phyloP scores from a whole-genome alignment of 2,113 vertebrate genomes.

The Rana temporaria region DNA sequence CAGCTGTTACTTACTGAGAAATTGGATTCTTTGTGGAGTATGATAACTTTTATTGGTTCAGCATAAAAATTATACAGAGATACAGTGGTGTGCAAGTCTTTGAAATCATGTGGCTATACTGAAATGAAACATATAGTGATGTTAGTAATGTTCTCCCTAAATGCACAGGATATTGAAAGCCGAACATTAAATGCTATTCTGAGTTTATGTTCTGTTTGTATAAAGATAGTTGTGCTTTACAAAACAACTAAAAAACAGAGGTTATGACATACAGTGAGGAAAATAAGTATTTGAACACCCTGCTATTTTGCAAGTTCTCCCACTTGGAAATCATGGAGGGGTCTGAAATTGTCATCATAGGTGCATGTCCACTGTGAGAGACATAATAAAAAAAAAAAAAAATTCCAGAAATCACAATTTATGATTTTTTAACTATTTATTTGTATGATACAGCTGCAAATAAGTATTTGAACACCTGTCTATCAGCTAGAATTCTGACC shows the following conservation, averaged over 20 bases:
- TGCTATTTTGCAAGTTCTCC: too few relatives aligned
- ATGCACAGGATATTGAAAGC: conserved; percentile 47
- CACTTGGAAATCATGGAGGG: too few relatives aligned
- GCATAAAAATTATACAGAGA: conserved; percentile 53
- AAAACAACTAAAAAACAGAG: neutral
- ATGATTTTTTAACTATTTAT: too few relatives aligned
- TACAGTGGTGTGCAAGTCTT: conserved; percentile 32
- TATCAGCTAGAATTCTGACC: too few relatives aligned
- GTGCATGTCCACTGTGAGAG: too few relatives aligned
- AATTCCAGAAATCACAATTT: too few relatives aligned
- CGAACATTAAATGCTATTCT: conserved; percentile 18
- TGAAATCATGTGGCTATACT: conserved; percentile 29
- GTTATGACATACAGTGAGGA: neutral
- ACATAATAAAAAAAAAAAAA: too few relatives aligned
- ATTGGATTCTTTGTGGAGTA: conserved; percentile 51
- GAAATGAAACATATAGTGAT: conserved; percentile 42
- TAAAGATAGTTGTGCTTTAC: conserved; percentile 6
- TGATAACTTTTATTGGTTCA: conserved; percentile 55
- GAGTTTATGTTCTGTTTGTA: conserved; percentile 21
- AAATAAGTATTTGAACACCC: too few relatives aligned
- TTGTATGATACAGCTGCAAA: too few relatives aligned
- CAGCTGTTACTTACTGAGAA: conserved; percentile 56
- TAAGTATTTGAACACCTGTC: too few relatives aligned
- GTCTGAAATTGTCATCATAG: too few relatives aligned
- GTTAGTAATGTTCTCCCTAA: conserved; percentile 38